Conservation (phyloP, 2,797 vertebrate species). For the Pitangus sulphuratus region DNA sequence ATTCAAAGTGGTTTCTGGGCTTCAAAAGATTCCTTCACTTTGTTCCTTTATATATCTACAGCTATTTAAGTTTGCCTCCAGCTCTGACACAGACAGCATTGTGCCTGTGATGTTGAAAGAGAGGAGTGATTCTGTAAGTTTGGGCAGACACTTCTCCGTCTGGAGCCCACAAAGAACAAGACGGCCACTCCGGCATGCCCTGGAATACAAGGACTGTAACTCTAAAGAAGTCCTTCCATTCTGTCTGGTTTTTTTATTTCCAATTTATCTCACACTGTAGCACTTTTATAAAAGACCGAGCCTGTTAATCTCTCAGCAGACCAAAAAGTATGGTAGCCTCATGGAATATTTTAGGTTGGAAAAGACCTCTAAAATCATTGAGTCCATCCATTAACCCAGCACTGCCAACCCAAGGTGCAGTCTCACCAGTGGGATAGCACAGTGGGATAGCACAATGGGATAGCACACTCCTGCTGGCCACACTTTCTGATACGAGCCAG, state of each 20-base stretch:
- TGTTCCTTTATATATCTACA: slow-evolving; percentile 61
- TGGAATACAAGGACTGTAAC: neutral
- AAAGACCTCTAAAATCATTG: neutral
- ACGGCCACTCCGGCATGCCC: neutral
- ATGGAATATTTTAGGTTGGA: neutral
- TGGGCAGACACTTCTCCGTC: neutral
- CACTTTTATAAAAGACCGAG: neutral
- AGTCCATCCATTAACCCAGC: neutral
- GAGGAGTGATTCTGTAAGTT: neutral
- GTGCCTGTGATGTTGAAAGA: slow-evolving; percentile 48
- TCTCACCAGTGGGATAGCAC: neutral
- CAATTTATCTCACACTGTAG: neutral
- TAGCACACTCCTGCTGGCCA: neutral
- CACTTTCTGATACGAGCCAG: neutral
- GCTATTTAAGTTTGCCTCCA: slow-evolving; percentile 36
- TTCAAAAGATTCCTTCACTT: slow-evolving; percentile 66
- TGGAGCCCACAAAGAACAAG: neutral
- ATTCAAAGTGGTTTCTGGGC: slow-evolving; percentile 59
- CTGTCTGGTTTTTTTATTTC: neutral
- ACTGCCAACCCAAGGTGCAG: neutral
- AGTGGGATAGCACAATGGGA: too few relatives aligned
- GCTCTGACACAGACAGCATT: slow-evolving; percentile 48
- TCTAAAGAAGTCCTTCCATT: neutral
- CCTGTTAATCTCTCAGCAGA: neutral
- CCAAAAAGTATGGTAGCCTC: neutral